phyloP scores from a whole-genome alignment of 1,140 invertebrate species.

The Drosophila subobscura region DNA sequence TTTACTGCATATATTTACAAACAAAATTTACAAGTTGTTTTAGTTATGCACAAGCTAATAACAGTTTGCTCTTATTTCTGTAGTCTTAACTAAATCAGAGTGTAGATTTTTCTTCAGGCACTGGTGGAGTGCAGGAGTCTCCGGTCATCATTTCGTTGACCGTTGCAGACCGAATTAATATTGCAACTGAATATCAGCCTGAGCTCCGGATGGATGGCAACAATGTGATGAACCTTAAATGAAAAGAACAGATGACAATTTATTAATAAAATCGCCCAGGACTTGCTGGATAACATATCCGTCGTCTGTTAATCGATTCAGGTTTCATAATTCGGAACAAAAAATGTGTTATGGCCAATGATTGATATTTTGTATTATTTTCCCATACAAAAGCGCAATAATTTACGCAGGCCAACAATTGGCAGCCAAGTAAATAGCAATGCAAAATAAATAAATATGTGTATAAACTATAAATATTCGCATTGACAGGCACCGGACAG shows the following conservation, averaged over 20 bases:
- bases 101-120: too few relatives aligned
- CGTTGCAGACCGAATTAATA: too few relatives aligned
- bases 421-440: slow-evolving; percentile 33
- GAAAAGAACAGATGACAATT: neutral
- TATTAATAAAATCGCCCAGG: too few relatives aligned
- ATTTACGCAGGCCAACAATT: slow-evolving; percentile 40
- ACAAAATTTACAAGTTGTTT: too few relatives aligned
- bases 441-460: slow-evolving; percentile 11
- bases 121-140: too few relatives aligned
- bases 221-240: neutral
- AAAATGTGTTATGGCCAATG: slow-evolving; percentile 17
- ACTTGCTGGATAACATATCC: neutral
- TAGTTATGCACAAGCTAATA: neutral
- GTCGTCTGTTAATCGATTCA: slow-evolving; percentile 23
- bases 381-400: slow-evolving; percentile 33
- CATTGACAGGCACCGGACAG: slow-evolving; percentile 15
- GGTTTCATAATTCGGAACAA: slow-evolving; percentile 15
- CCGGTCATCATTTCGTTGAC: too few relatives aligned
- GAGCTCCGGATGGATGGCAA: too few relatives aligned
- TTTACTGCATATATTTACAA: too few relatives aligned
- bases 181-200: too few relatives aligned
- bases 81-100: too few relatives aligned
- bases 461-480: slow-evolving; percentile 50
- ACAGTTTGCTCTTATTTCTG: too few relatives aligned
- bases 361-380: slow-evolving; percentile 45